Base-by-base conservation (phyloP, 2,113 vertebrate genomes). In the Phaethon lepturus region DNA sequence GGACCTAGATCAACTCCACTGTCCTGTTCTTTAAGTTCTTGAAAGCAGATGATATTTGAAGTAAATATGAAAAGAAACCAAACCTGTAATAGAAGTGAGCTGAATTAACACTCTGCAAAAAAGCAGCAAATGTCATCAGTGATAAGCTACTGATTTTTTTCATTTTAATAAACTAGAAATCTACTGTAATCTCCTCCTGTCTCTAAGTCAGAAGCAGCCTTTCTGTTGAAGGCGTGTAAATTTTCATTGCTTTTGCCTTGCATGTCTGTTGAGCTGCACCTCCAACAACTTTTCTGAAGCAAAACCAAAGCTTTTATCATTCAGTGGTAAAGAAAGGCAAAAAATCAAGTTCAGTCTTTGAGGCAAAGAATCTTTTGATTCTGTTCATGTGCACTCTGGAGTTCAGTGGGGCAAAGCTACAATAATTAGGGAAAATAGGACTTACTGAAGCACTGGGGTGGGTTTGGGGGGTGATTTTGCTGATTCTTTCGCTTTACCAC, bases 151-250 rank as follows among this genome's bases (percentile, higher is more conserved):
- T 64, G 85, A 80, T 62, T 38, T 44, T 77, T 47, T 88, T 87
- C 81, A 88, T 84, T 63, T 89, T 90, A 88, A 82, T 94, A 91
- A 97, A 94, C 42, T 68, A 86, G 90, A 96, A 96, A 97, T 88
- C 80, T 95, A 44, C 42, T 25, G 2, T 96, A 91, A 95, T 96
- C 71, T 96, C 64, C 90, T 66, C 40, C 49, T 67, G 76, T 93
- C 86, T 91, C 55, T 69, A 95, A 94, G 45, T 96, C 96, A 95
- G 90, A 97, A 90, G 68, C 13, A 23, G 52, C 74, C 74, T 93
- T 95, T 82, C 73, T 84, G 24, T 55, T 93, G 89, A 87, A 59
- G 26, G 20, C 80, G 67, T 86, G 86, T 93, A 96, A 97, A 95
- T 96, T 96, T 49, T 91, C 38, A 60, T 17, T 78, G 50, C 29